Evolutionary conservation across 2,113 vertebrate species (phyloP).

Genomic region (Camelus bactrianus): DNA sequence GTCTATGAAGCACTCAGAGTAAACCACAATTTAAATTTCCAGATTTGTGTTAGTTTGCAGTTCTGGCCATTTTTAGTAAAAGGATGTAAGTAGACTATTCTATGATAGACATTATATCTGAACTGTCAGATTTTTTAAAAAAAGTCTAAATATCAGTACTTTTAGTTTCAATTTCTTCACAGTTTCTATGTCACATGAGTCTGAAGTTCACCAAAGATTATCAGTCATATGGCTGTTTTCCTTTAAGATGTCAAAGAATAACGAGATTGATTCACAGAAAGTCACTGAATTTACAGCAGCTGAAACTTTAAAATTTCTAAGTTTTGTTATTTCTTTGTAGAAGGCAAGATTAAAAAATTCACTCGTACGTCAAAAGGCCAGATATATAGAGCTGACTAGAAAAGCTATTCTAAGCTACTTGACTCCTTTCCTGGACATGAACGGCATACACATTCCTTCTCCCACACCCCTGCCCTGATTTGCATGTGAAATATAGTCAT

Average conservation of each 20-base stretch:
- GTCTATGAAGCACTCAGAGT: background rate
- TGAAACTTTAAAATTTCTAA: constrained; percentile 28
- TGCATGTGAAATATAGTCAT: constrained; percentile 41
- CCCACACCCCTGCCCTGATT: background rate
- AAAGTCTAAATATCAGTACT: background rate
- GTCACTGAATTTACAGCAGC: background rate
- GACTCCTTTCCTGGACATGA: background rate
- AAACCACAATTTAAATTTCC: background rate
- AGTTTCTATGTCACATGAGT: background rate
- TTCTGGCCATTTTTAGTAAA: constrained; percentile 34
- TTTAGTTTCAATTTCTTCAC: constrained; percentile 54
- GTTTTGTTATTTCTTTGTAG: constrained; percentile 56
- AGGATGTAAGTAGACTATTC: constrained; percentile 9
- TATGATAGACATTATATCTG: constrained; percentile 10
- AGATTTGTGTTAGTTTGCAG: background rate
- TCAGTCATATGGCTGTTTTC: constrained; percentile 39
- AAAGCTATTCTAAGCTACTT: background rate
- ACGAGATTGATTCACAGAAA: constrained; percentile 49
- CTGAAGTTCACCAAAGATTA: constrained; percentile 46
- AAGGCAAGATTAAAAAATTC: constrained; percentile 17
- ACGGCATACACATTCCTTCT: background rate
- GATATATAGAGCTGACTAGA: background rate
- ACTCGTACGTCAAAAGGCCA: background rate
- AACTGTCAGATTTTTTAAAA: background rate
- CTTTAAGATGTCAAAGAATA: constrained; percentile 49